Evolutionary conservation across 2,888 invertebrate species (phyloP), one percentile per base, ranked within the genome.

Genomic region (Glyphotaelius pellucidus): DNA sequence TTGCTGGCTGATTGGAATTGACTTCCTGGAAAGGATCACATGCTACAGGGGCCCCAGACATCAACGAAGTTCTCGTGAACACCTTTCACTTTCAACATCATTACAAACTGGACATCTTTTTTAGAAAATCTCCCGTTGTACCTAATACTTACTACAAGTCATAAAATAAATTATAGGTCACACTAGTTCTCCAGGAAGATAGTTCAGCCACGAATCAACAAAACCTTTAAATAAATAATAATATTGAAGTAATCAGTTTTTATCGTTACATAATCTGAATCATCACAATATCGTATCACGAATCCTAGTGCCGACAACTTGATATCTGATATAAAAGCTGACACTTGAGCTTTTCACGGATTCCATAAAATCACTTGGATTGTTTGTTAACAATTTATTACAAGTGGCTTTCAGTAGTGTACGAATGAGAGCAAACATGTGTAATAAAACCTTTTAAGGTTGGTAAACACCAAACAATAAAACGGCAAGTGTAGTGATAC

Each of bases 291-390:
- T 19, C 52, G 0, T 52, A 15, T 19, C 3, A 15, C 19, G 4
- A 14, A 52, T 52, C 19, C 15, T 19, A 19, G 52, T 67, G n/a
- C 25, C 67, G 5, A 67, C n/a, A 67, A 67, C 67, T 67, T 25
- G 25, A 67, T 67, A 67, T 67, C 67, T 25, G 67, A 67, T 67
- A 52, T 67, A 7, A 67, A 67, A 25, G 67, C n/a, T 25, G 14
- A 84, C 14, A 30, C 80, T 87, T 12, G 88, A 93, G 93, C 91
- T 93, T 93, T 93, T 93, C 92, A 93, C 92, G 90, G 93, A 93
- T 93, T 89, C 85, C 93, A 93, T 93, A 92, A 93, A 93, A 91
- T 25, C 14, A 38, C 30, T 12, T 31, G 2, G 9, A 86, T 31
- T 86, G 86, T 42, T 42, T 86, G 15, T 12, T 38, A 86, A 86